Conservation (phyloP, 1,140 invertebrate species). For the Phocides pigmalion region DNA sequence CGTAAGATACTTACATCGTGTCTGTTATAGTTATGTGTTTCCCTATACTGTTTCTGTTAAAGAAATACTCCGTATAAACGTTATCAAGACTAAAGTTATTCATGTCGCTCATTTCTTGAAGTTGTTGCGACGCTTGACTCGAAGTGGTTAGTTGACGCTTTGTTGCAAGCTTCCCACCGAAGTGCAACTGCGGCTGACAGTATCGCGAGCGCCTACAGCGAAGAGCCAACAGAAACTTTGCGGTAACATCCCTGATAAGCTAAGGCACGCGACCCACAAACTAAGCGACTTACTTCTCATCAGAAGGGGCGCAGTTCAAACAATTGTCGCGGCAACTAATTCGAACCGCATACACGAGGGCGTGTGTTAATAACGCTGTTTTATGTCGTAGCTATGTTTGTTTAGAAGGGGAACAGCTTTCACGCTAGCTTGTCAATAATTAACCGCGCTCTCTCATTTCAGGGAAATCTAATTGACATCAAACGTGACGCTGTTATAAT, state of each 20-base stretch:
- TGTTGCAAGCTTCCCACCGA: slow-evolving; percentile 49
- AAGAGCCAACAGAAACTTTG: slow-evolving; percentile 54
- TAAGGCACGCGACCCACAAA: slow-evolving; percentile 55
- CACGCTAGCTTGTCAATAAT: slow-evolving; percentile 25
- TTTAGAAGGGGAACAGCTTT: slow-evolving; percentile 16
- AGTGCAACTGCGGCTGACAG: slow-evolving; percentile 65
- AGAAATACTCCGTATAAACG: too few species aligned
- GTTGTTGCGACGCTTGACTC: slow-evolving; percentile 36
- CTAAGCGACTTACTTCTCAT: slow-evolving; percentile 45
- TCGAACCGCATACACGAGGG: slow-evolving; percentile 30
- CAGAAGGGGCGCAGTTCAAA: slow-evolving; percentile 41
- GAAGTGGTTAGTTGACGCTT: slow-evolving; percentile 60
- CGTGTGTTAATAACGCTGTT: slow-evolving; percentile 27
- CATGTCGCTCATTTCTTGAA: slow-evolving; percentile 45
- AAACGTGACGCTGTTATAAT: background rate
- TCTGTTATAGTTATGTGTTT: too few species aligned
- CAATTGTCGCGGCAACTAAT: slow-evolving; percentile 42
- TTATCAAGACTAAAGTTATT: slow-evolving; percentile 54
- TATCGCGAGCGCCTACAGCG: slow-evolving; percentile 52
- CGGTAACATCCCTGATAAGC: slow-evolving; percentile 66
- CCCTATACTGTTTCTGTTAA: too few species aligned
- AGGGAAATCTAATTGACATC: slow-evolving; percentile 4
- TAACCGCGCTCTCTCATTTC: slow-evolving; percentile 20
- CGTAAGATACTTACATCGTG: too few species aligned
- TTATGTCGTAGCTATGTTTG: slow-evolving; percentile 24